Evolutionary conservation across 1,140 invertebrate species (phyloP).

Genomic region (Dryas iulia): DNA sequence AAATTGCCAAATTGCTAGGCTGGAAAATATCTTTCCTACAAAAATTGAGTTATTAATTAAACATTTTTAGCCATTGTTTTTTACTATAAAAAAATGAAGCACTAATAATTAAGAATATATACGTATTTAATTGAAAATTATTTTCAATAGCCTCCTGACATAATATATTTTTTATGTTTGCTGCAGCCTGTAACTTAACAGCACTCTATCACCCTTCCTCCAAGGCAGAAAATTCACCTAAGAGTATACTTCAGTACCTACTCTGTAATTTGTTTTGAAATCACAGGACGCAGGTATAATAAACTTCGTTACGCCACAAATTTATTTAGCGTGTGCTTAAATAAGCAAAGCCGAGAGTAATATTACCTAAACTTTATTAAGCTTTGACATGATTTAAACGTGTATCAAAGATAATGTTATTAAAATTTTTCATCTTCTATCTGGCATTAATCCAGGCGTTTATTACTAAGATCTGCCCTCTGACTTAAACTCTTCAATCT

Average conservation of each 20-base stretch:
- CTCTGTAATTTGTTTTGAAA: background rate
- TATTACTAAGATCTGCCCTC: background rate
- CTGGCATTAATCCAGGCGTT: background rate
- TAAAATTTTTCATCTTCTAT: background rate
- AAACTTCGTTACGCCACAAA: background rate
- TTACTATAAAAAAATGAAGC: too few relatives aligned
- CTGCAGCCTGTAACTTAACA: too few relatives aligned
- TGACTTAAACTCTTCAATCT: too few relatives aligned
- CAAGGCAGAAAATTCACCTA: background rate
- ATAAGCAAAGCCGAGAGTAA: background rate
- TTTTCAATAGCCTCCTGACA: too few relatives aligned
- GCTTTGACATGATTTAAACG: background rate
- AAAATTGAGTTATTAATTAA: too few relatives aligned
- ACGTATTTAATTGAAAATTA: too few relatives aligned
- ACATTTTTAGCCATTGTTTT: too few relatives aligned
- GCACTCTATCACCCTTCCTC: background rate
- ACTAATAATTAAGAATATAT: too few relatives aligned
- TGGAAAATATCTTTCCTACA: too few relatives aligned
- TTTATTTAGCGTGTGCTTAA: background rate
- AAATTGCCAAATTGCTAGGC: too few relatives aligned
- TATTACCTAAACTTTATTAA: background rate
- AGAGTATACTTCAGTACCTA: background rate
- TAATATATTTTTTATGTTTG: too few relatives aligned
- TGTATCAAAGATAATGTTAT: background rate
- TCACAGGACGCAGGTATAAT: slow-evolving; percentile 2